Percentiles rank a stretch among this genome's conserved stretches.
Conservation (phyloP, 2,797 vertebrate genomes). For the Anniella stebbinsi region DNA sequence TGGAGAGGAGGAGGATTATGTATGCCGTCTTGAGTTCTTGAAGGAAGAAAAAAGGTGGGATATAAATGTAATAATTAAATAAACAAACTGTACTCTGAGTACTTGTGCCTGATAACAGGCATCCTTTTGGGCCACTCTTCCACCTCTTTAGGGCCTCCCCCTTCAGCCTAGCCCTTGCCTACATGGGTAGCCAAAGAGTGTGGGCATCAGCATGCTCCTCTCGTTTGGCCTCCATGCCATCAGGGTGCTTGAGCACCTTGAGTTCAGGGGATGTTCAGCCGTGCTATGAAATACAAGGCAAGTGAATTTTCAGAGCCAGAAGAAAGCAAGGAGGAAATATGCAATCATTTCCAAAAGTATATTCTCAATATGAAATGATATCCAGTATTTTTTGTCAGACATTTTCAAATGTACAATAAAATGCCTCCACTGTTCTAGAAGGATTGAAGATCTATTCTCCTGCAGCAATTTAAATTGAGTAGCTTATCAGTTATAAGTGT, state of each 20-base stretch:
- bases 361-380: not conserved
- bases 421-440: not conserved
- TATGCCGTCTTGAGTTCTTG: too few species aligned
- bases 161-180: not conserved
- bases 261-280: not conserved
- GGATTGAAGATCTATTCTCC: not conserved
- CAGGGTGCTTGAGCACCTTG: not conserved
- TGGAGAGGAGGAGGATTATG: too few species aligned
- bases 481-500: not conserved
- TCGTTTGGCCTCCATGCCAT: not conserved
- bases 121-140: not conserved
- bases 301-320: not conserved
- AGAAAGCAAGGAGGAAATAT: not conserved
- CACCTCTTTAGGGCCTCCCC: not conserved
- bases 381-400: not conserved
- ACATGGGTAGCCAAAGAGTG: too few species aligned
- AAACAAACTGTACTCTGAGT: too few species aligned
- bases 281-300: not conserved
- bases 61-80: too few species aligned
- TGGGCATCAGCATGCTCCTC: not conserved
- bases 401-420: not conserved
- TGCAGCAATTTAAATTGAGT: not conserved
- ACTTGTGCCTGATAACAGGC: not conserved
- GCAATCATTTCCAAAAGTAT: not conserved
- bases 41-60: too few species aligned